Conservation (phyloP, 2,888 invertebrate genomes). For the Phengaris alcon region DNA sequence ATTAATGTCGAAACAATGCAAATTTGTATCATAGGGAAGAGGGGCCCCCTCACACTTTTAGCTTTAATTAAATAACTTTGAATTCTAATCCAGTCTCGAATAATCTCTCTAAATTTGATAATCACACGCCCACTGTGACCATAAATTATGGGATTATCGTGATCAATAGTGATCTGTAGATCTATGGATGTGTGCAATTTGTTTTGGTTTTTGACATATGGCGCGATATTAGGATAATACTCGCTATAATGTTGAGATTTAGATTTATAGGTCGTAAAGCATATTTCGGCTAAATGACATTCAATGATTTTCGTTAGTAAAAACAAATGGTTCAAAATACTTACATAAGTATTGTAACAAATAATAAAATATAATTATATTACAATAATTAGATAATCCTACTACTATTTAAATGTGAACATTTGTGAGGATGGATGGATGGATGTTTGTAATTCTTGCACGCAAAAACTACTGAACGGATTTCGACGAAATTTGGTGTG, state of each 20-base stretch:
- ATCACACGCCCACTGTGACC: slow-evolving; percentile 65
- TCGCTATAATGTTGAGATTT: slow-evolving; percentile 26
- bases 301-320: not conserved
- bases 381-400: too few relatives aligned
- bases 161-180: slow-evolving; percentile 45
- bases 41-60: not conserved
- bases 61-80: slow-evolving; percentile 12
- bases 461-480: too few relatives aligned
- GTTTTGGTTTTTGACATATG: slow-evolving; percentile 50
- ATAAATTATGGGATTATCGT: slow-evolving; percentile 68
- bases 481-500: too few relatives aligned
- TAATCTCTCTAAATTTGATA: slow-evolving; percentile 56
- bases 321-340: too few relatives aligned
- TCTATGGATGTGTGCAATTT: slow-evolving; percentile 45
- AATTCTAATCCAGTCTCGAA: slow-evolving; percentile 27
- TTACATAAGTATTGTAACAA: too few relatives aligned
- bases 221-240: slow-evolving; percentile 46
- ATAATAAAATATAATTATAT: too few relatives aligned
- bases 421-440: too few relatives aligned
- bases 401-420: too few relatives aligned
- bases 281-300: not conserved
- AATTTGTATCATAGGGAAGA: not conserved
- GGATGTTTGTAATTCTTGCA: too few relatives aligned
- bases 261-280: not conserved
- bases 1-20: not conserved